phyloP scores from a whole-genome alignment of 2,888 invertebrate species.

The Nemotelus pantherinus region DNA sequence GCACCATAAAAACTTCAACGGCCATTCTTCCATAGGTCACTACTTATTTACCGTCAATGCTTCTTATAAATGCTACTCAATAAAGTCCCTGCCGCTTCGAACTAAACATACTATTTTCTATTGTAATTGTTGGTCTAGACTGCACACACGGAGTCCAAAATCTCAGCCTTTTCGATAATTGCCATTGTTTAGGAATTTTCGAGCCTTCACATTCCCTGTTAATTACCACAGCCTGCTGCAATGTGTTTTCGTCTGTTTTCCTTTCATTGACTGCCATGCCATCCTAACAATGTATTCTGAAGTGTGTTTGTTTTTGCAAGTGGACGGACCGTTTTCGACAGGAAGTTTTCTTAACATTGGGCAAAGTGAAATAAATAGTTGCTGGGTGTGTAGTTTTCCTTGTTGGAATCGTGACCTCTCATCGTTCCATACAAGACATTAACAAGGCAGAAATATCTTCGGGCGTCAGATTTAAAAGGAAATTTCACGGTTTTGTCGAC shows the following conservation, averaged over 20 bases:
- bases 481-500: conserved; percentile 27
- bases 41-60: neutral
- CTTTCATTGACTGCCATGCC: neutral
- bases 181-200: conserved; percentile 27
- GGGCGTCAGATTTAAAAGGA: conserved; percentile 8
- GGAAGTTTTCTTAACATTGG: conserved; percentile 16
- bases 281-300: neutral
- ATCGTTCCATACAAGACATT: neutral
- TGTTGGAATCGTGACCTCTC: neutral
- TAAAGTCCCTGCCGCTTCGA: neutral
- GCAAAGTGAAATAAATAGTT: neutral
- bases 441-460: neutral
- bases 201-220: conserved; percentile 6
- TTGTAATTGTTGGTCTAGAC: conserved; percentile 31
- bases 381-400: neutral
- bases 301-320: conserved; percentile 35
- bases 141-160: conserved; percentile 14
- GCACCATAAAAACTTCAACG: conserved; percentile 38
- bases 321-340: conserved; percentile 16
- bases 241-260: conserved; percentile 23
- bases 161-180: conserved; percentile 23
- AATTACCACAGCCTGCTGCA: conserved; percentile 36
- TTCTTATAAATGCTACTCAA: neutral
- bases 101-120: neutral
- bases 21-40: conserved; percentile 22